phyloP scores from a whole-genome alignment of 2,888 invertebrate species.

The Esperia sulphurella region DNA sequence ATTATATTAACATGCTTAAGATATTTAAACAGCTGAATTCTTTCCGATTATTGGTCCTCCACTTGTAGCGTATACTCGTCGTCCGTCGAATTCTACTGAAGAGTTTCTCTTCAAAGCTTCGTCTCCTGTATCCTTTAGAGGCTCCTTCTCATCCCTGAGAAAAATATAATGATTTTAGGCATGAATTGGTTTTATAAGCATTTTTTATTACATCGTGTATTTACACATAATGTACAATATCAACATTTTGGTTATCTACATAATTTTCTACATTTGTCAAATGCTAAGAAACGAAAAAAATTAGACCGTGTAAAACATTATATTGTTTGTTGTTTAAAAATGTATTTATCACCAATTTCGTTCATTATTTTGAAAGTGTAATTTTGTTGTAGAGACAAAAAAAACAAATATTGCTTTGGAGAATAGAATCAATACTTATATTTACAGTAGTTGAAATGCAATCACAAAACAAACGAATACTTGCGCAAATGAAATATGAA shows the following conservation, averaged over 20 bases:
- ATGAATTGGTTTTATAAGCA: slow-evolving; percentile 1
- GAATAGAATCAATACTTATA: too few species aligned
- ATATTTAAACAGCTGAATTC: slow-evolving; percentile 89
- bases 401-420: too few species aligned
- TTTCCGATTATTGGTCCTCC: slow-evolving; percentile 92
- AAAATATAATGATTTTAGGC: slow-evolving; percentile 17
- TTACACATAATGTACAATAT: slow-evolving; percentile 18
- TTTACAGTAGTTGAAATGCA: too few species aligned
- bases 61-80: slow-evolving; percentile 89
- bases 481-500: background rate
- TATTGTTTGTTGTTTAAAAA: too few species aligned
- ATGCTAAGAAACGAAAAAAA: too few species aligned
- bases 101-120: slow-evolving; percentile 86
- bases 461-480: background rate
- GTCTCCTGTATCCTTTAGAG: slow-evolving; percentile 84
- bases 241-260: too few species aligned
- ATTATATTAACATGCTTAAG: background rate
- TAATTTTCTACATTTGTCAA: too few species aligned
- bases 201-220: slow-evolving; percentile 23
- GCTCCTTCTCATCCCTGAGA: slow-evolving; percentile 88
- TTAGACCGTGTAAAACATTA: too few species aligned
- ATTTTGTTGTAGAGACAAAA: too few species aligned
- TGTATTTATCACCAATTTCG: too few species aligned
- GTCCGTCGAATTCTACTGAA: slow-evolving; percentile 90
- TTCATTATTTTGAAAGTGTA: too few species aligned